Percentiles rank a stretch among this genome's conserved stretches.
These are phyloP conservation scores for Xestobium rufovillosum DNA, from an alignment of 2,888 invertebrate genomes.

Conservation along the genomic window DNA sequence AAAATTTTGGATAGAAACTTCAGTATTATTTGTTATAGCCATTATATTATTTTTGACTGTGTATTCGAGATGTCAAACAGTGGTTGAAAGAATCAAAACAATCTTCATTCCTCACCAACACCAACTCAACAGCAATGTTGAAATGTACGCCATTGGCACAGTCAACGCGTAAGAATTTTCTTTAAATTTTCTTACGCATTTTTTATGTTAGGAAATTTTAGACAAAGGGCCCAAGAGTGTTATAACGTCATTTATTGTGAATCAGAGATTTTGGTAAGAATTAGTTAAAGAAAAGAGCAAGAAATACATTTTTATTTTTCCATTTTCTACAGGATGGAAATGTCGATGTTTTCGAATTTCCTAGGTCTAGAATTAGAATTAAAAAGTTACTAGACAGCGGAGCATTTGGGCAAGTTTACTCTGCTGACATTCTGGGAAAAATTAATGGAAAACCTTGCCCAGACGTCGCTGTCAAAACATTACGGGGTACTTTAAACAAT, in stretches of 20 bases:
- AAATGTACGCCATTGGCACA: neutral
- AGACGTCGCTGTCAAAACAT: conserved; percentile 66
- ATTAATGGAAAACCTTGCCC: conserved; percentile 45
- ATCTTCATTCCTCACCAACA: too few relatives aligned
- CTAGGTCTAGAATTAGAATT: conserved; percentile 36
- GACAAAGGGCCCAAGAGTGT: neutral
- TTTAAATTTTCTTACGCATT: neutral
- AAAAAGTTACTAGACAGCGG: conserved; percentile 60
- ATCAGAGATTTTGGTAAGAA: neutral
- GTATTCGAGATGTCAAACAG: too few relatives aligned
- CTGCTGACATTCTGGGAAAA: conserved; percentile 53
- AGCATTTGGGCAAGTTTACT: conserved; percentile 67
- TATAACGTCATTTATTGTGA: conserved; percentile 1
- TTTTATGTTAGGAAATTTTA: neutral
- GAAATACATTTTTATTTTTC: conserved; percentile 3
- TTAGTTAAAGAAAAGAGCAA: neutral
- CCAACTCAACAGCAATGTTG: conserved; percentile 1
- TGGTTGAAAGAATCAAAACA: too few relatives aligned
- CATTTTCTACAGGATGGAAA: conserved; percentile 21
- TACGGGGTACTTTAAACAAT: conserved; percentile 50
- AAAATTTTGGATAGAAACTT: too few relatives aligned
- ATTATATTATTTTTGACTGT: too few relatives aligned
- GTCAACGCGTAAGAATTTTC: neutral
- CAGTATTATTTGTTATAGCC: too few relatives aligned
- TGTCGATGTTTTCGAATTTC: conserved; percentile 33